Evolutionary conservation across 2,113 vertebrate species (phyloP).

Genomic region (Noctilio leporinus): DNA sequence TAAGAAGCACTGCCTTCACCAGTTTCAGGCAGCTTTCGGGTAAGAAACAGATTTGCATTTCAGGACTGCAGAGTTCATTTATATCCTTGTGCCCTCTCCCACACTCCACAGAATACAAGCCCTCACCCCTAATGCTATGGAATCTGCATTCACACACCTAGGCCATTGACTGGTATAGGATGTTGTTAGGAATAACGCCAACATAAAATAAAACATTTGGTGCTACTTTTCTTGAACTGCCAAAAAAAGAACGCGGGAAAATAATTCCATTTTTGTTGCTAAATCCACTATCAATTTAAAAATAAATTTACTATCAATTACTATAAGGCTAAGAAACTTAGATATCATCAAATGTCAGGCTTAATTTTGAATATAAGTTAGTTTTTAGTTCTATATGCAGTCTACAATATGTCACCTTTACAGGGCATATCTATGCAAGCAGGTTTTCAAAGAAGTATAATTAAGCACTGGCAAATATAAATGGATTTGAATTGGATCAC

Average conservation of each 20-base stretch:
- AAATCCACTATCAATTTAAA: not conserved
- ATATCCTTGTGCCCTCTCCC: not conserved
- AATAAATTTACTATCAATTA: not conserved
- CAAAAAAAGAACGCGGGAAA: not conserved
- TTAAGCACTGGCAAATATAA: not conserved
- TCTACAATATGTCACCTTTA: not conserved
- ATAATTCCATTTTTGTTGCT: not conserved
- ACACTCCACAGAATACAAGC: not conserved
- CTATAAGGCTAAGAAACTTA: not conserved
- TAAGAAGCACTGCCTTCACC: not conserved
- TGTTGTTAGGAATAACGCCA: not conserved
- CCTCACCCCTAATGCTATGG: not conserved
- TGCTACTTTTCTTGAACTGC: not conserved
- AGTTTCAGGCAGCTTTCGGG: not conserved
- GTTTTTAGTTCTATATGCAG: not conserved
- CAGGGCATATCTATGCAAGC: not conserved
- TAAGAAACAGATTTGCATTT: not conserved
- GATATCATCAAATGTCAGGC: not conserved
- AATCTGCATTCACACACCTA: not conserved
- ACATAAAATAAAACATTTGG: not conserved
- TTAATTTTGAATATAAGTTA: not conserved
- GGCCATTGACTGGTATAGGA: not conserved
- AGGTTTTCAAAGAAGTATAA: not conserved
- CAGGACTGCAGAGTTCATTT: not conserved
- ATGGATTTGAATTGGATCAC: not conserved